Conservation (phyloP, 2,113 vertebrate species). For the Muscicapa adusta region DNA sequence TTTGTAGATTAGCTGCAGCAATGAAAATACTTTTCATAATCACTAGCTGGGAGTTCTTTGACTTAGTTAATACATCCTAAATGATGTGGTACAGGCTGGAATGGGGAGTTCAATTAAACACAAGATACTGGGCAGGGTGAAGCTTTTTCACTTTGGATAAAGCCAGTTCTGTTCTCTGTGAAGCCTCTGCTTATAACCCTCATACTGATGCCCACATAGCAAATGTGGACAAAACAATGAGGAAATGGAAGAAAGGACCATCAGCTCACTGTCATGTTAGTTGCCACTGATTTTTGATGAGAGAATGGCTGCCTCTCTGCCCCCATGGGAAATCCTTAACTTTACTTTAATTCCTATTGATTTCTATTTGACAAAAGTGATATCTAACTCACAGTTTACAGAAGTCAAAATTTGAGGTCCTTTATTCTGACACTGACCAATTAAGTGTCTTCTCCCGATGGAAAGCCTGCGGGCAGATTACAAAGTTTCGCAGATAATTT, state of each 20-base stretch:
- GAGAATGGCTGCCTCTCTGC: background rate
- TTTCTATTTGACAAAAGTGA: background rate
- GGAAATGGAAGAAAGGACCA: background rate
- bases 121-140: background rate
- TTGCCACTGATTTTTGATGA: background rate
- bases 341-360: background rate
- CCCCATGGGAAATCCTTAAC: background rate
- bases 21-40: background rate
- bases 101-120: background rate
- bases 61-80: background rate
- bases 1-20: constrained; percentile 40
- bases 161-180: background rate
- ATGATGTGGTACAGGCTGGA: background rate
- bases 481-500: background rate
- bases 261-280: background rate
- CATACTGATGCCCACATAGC: background rate
- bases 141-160: background rate
- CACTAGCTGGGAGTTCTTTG: background rate
- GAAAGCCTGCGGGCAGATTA: background rate
- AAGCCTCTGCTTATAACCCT: background rate
- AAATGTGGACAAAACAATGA: background rate
- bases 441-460: background rate
- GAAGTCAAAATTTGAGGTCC: background rate
- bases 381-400: background rate
- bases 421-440: background rate